These are phyloP conservation scores for Helarctos malayanus DNA, from an alignment of 2,797 vertebrate genomes.

Conservation along the genomic window DNA sequence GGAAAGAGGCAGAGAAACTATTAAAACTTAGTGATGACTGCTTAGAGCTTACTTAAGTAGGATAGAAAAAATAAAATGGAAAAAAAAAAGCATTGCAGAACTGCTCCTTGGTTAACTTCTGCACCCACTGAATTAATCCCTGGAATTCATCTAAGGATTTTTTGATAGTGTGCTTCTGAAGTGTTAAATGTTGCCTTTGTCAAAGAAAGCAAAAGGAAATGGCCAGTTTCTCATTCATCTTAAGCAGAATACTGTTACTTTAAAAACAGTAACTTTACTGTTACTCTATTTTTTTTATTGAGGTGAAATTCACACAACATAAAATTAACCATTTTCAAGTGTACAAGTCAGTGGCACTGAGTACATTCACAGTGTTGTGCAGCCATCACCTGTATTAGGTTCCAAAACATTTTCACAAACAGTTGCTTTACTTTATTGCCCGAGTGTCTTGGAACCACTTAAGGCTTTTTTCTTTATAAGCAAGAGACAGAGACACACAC, in stretches of 20 bases:
- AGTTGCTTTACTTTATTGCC: neutral
- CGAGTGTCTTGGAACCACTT: neutral
- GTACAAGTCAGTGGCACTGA: neutral
- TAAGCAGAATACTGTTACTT: neutral
- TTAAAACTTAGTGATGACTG: neutral
- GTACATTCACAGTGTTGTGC: neutral
- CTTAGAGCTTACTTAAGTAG: neutral
- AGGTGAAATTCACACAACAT: neutral
- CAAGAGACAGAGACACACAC: neutral
- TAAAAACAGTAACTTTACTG: no score
- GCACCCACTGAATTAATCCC: neutral
- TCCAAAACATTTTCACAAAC: neutral
- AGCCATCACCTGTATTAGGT: neutral
- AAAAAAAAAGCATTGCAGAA: neutral
- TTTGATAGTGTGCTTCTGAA: neutral
- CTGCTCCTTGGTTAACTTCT: neutral
- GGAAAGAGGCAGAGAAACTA: neutral
- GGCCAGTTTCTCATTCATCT: neutral
- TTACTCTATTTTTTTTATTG: neutral
- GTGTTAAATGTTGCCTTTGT: conserved; percentile 12
- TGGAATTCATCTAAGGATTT: neutral
- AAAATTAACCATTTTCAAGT: neutral
- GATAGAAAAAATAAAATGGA: neutral
- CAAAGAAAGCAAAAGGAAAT: neutral
- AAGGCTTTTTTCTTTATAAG: neutral